Conservation (phyloP, 1,140 invertebrate genomes). For the Himalopsyche phryganea region DNA sequence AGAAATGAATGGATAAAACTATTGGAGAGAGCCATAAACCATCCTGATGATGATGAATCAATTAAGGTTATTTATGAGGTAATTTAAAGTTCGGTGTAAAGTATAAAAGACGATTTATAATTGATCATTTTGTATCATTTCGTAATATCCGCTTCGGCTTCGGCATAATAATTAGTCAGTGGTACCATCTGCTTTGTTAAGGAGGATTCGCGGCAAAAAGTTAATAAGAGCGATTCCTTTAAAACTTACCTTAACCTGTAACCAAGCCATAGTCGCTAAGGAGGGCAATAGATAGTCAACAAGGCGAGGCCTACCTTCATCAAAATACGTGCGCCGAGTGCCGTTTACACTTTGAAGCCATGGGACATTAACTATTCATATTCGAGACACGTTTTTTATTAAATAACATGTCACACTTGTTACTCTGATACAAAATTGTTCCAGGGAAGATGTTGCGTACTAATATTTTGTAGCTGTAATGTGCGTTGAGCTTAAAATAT, state of each 20-base stretch:
- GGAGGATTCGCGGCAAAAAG: slow-evolving; percentile 10
- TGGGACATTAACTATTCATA: slow-evolving; percentile 5
- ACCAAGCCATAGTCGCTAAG: neutral
- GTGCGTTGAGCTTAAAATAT: no score
- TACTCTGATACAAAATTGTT: slow-evolving; percentile 14
- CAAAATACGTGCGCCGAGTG: no score
- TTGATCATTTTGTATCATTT: no score
- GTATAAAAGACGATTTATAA: no score
- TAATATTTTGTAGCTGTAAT: no score
- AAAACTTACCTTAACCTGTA: neutral
- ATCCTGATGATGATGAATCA: no score
- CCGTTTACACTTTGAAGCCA: neutral
- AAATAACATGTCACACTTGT: slow-evolving; percentile 31
- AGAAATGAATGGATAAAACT: no score
- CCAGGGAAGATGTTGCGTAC: neutral
- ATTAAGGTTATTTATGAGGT: no score
- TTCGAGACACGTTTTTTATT: slow-evolving; percentile 30
- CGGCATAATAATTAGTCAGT: slow-evolving; percentile 20
- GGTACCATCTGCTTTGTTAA: slow-evolving; percentile 14
- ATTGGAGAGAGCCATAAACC: no score
- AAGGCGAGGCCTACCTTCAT: neutral
- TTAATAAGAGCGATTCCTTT: slow-evolving; percentile 9
- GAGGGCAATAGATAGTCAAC: neutral
- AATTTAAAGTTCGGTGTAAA: no score
- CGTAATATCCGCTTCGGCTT: neutral